Evolutionary conservation across 2,113 vertebrate species (phyloP), one percentile per base, ranked within the genome.

Genomic region (Suricata suricatta): DNA sequence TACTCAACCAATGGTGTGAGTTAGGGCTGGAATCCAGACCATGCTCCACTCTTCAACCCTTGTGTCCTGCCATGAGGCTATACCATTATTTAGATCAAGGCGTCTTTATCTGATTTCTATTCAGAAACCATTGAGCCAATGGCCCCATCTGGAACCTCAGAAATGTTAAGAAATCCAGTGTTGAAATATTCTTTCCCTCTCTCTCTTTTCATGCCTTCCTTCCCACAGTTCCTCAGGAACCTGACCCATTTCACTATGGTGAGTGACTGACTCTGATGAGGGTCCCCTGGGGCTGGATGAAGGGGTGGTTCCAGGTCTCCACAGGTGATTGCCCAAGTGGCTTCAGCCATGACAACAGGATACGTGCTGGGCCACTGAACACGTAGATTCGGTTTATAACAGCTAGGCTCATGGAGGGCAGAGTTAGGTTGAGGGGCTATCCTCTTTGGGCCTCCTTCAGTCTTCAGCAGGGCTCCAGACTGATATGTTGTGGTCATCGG

Each of bases 211-310:
- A 87, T 95, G 57, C 57, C 66, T 93, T n/a, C 63, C 63, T 96
- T 52, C 87, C 68, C 79, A 38, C 94, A 98, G 98, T 54, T 88
- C 93, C 95, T 83, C 97, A 96, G 93, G 98, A 98, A 81, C 72
- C 81, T 72, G 97, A 98, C 91, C 98, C 97, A 91, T 98, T 98
- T 97, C 84, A 72, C 81, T 98, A 98, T 23, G 98, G 98, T 98
- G 77, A 98, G 98, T 98, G 94, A 35, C 33, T 29, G 50, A n/a
- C 60, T 68, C 94, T 21, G 21, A 15, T 15, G 47, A 63, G n/a
- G 38, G 27, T 7, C 5, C 35, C 60, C 52, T 60, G 41, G 77
- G 77, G 93, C 72, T 95, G 47, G 54, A 19, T 15, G 44, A 80
- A 71, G 52, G 81, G 44, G 68, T 81, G 57, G n/a, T 29, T 57